A percentile compares a stretch with the other conserved stretches of the same genome.
phyloP scores from a whole-genome alignment of 2,113 vertebrate genomes.

The Andinoacara biseriatus region DNA sequence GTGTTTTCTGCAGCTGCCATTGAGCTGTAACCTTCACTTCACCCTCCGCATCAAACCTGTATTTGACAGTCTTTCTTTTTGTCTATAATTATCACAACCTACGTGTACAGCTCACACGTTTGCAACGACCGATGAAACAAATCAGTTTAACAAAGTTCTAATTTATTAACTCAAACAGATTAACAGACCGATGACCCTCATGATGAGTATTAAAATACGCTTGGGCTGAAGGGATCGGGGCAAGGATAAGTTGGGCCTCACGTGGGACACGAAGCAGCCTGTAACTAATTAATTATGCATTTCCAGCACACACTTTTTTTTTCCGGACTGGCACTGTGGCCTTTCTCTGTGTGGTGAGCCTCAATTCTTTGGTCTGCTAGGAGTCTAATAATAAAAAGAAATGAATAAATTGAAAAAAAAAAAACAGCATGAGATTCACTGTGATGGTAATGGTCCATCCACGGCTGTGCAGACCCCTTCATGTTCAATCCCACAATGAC shows the following conservation, averaged over 20 bases:
- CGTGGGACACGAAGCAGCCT: conserved; percentile 36
- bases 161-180: neutral
- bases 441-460: conserved; percentile 70
- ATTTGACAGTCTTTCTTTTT: conserved; percentile 6
- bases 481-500: conserved; percentile 63
- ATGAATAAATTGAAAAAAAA: neutral
- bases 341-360: conserved; percentile 46
- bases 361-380: conserved; percentile 22
- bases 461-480: conserved; percentile 45
- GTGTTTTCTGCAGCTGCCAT: conserved; percentile 43
- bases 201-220: conserved; percentile 23
- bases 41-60: conserved; percentile 17
- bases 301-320: conserved; percentile 29
- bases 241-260: neutral
- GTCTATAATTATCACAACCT: conserved; percentile 1
- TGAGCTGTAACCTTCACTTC: conserved; percentile 42
- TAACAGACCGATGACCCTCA: conserved; percentile 8
- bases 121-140: neutral
- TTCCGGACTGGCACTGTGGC: conserved; percentile 28
- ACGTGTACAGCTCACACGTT: neutral
- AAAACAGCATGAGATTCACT: conserved; percentile 58
- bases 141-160: neutral
- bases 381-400: conserved; percentile 13
- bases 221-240: conserved; percentile 16
- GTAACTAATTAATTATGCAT: conserved; percentile 63